Base-by-base conservation (phyloP, 2,113 vertebrate genomes). In the Lepisosteus osseus region DNA sequence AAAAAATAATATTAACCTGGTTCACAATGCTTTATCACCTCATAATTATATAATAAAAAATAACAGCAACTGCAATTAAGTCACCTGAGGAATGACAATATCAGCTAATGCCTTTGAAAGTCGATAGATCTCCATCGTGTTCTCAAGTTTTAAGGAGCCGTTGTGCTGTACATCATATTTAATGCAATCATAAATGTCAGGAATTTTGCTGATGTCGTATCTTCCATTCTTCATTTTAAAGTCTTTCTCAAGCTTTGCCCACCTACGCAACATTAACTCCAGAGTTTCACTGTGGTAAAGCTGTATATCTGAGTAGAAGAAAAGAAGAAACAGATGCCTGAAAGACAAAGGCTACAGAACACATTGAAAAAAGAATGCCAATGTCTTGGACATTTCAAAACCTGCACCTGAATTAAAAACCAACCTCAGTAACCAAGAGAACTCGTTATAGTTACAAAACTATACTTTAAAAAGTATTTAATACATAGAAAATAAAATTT, bases 111-210 rank as follows among this genome's bases (percentile, higher is more conserved):
- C 93, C 74, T 96, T 95, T 9, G 95, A 96, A 72, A 96, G 87
- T n/a, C 93, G 88, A 72, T 95, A 95, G 65, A 95, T 82, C 81
- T 96, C 94, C 93, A 95, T 95, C 65, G 91, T 95, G 79, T 94
- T 86, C 82, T 94, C 92, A 83, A 96, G 87, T 77, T 95, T 93
- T 76, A 95, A 86, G 3, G 93, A 94, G 75, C 91, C 86, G 17
- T 96, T 96, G 82, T 96, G 95, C 68, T 96, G 95, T 63, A 95
- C 94, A 0, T 96, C 95, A 0, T 96, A 96, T 81, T 96, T 96
- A 83, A 96, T 96, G 83, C 95, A 96, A 78, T 96, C 95, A 3
- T 96, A 96, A 77, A 96, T 95, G 78, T 96, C 95, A 66, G 95
- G 94, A 67, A 96, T 95, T 89, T 96, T 96, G 84, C 95, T 96